Evolutionary conservation across 2,797 vertebrate genomes (phyloP).

Genomic region (Borostomias antarcticus): DNA sequence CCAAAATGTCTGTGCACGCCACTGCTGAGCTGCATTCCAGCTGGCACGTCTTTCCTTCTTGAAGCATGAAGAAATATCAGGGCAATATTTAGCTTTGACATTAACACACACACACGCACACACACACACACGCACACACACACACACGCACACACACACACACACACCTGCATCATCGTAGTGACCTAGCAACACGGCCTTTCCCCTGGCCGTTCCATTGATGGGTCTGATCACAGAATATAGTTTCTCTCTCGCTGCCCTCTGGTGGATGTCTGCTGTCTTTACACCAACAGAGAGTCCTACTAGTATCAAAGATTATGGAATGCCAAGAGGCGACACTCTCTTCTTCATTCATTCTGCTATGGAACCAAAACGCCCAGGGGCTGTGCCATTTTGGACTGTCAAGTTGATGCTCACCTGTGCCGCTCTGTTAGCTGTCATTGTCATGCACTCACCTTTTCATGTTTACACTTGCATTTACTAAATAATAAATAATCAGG

Average conservation of each 20-base stretch:
- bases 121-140: slow-evolving; percentile 4
- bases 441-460: too few species aligned
- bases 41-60: too few species aligned
- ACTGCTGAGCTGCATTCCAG: slow-evolving; percentile 50
- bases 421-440: too few species aligned
- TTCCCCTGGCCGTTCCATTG: slow-evolving; percentile 39
- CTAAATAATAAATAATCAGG: too few species aligned
- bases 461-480: too few species aligned
- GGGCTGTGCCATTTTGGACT: too few species aligned
- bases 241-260: slow-evolving; percentile 24
- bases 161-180: slow-evolving; percentile 29
- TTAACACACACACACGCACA: neutral
- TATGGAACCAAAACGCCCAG: too few species aligned
- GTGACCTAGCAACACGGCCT: slow-evolving; percentile 59
- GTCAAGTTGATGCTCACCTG: too few species aligned
- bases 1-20: too few species aligned
- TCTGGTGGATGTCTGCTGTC: neutral
- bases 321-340: too few species aligned
- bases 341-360: too few species aligned
- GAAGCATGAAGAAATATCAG: neutral
- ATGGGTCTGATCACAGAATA: slow-evolving; percentile 36
- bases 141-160: slow-evolving; percentile 23
- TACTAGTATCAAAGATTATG: neutral
- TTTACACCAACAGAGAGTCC: neutral
- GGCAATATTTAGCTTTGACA: slow-evolving; percentile 36